These are phyloP conservation scores for Frieseomelitta varia DNA, from an alignment of 1,140 invertebrate species.

Conservation along the genomic window DNA sequence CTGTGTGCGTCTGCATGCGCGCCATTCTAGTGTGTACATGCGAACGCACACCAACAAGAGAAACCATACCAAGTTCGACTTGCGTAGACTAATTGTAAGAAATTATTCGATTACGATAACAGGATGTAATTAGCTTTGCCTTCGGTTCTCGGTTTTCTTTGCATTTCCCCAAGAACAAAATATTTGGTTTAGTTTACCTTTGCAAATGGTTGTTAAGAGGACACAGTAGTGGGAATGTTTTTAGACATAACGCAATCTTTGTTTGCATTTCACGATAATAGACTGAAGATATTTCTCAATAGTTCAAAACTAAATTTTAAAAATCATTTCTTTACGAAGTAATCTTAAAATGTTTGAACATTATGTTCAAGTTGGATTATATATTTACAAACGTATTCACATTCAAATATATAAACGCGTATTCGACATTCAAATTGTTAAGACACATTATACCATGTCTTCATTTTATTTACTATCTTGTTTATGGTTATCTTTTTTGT, in stretches of 20 bases:
- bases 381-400: background rate
- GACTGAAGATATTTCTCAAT: no score
- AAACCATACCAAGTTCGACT: slow-evolving; percentile 11
- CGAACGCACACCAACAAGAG: background rate
- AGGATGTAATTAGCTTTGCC: background rate
- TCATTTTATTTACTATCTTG: background rate
- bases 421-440: background rate
- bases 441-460: background rate
- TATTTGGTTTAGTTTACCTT: background rate
- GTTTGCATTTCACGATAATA: background rate
- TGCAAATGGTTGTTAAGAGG: background rate
- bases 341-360: background rate
- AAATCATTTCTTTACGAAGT: background rate
- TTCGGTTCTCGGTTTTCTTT: background rate
- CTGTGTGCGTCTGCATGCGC: background rate
- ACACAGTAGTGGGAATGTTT: background rate
- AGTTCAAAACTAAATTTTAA: background rate
- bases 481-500: background rate
- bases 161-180: background rate
- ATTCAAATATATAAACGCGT: background rate
- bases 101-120: slow-evolving; percentile 2
- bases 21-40: background rate
- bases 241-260: background rate
- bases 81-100: background rate
- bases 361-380: background rate